Base-by-base conservation (phyloP, 2,113 vertebrate species). In the Lonchura striata region DNA sequence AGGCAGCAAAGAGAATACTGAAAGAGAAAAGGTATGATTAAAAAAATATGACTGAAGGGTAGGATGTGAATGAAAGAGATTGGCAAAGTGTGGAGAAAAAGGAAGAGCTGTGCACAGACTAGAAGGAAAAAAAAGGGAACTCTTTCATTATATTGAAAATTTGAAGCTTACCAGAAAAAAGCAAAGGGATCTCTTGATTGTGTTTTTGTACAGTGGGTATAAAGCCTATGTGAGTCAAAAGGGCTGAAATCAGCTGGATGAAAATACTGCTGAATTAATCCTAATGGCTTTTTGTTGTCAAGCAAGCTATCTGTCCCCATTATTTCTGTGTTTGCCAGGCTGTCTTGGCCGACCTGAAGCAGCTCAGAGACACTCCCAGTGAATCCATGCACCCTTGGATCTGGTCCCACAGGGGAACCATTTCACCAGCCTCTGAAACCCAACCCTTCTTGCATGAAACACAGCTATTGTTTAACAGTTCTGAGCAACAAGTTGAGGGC, bases 381-480 rank as follows among this genome's bases (percentile, higher is more conserved):
- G 65, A 81, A 93, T 92, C 50, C 0, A 0, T 77, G 35, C 84
- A 52, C 35, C 35, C 83, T 90, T 92, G 87, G 91, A 91, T 90
- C 60, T 44, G 10, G 17, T 85, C 87, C 87, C 71, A 39, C 42
- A 54, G 37, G 42, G 22, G 33, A 94, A 59, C 63, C 35, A 80
- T 91, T 93, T 86, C 75, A 90, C 54, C 39, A 94, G 33, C 12
- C 33, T 47, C 66, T 83, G 90, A 91, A 95, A 92, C 72, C 37
- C 63, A 95, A n/a, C 35, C 42, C 71, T 83, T n/a, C 35, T 76
- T 80, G 30, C 59, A 59, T 95, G 85, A 96, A 96, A 95, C 76
- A 90, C 78, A 77, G 54, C 93, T 91, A 95, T 94, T 95, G 94
- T 95, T 95, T 74, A 91, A 95, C 78, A 93, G 78, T 47, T 65